phyloP scores from a whole-genome alignment of 2,888 invertebrate species.

The Spialia ferax region DNA sequence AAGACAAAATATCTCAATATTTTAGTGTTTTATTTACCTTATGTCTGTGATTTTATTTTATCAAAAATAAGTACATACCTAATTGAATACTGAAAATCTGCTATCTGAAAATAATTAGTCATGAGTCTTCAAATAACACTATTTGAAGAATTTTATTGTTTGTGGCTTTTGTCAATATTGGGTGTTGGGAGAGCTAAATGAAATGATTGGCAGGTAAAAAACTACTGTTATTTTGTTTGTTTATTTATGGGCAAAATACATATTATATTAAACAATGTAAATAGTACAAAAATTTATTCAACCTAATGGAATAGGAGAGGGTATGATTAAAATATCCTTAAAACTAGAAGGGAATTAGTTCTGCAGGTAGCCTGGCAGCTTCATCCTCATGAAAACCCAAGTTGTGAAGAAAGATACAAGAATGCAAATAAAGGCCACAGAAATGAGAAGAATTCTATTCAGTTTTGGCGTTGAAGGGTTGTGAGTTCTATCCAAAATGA shows the following conservation, averaged over 20 bases:
- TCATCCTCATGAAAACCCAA: slow-evolving; percentile 99
- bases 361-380: slow-evolving; percentile 94
- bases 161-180: too few relatives aligned
- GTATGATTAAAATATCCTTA: slow-evolving; percentile 29
- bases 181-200: too few relatives aligned
- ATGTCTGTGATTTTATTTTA: too few relatives aligned
- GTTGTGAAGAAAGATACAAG: slow-evolving; percentile 98
- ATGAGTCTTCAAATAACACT: too few relatives aligned
- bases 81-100: too few relatives aligned
- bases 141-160: too few relatives aligned
- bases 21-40: slow-evolving; percentile 19
- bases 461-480: slow-evolving; percentile 95
- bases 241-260: too few relatives aligned
- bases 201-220: too few relatives aligned
- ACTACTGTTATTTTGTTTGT: too few relatives aligned
- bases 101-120: too few relatives aligned
- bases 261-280: slow-evolving; percentile 12
- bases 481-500: slow-evolving; percentile 97
- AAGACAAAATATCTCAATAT: slow-evolving; percentile 7
- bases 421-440: slow-evolving; percentile 96
- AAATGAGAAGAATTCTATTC: slow-evolving; percentile 95
- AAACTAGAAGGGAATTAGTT: slow-evolving; percentile 67
- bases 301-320: slow-evolving; percentile 50
- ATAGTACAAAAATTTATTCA: slow-evolving; percentile 66
- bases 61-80: too few relatives aligned